Conservation (phyloP, 2,797 vertebrate genomes). For the Ctenopoma multispine region DNA sequence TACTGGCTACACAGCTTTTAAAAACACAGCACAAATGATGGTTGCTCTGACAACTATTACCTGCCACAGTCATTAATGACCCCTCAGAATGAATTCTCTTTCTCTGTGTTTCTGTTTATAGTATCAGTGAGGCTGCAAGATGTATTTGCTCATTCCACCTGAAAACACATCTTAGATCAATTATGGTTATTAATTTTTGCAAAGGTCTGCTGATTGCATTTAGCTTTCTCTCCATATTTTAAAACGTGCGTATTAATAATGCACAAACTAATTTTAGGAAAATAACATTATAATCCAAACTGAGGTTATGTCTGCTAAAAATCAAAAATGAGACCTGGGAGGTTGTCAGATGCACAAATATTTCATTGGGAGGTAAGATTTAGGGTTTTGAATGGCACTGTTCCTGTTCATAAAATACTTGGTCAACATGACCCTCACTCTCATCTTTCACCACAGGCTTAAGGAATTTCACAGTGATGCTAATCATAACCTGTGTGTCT, state of each 20-base stretch:
- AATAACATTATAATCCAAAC: constrained; percentile 41
- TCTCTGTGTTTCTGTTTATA: constrained; percentile 75
- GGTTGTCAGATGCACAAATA: constrained; percentile 49
- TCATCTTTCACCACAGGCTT: constrained; percentile 65
- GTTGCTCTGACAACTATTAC: constrained; percentile 47
- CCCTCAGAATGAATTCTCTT: constrained; percentile 51
- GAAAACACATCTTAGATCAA: constrained; percentile 63
- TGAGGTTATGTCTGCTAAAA: constrained; percentile 35
- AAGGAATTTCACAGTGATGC: constrained; percentile 48
- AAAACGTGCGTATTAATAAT: constrained; percentile 51
- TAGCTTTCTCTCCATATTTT: constrained; percentile 41
- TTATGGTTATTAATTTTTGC: constrained; percentile 61
- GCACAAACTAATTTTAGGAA: constrained; percentile 34
- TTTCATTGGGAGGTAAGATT: constrained; percentile 47
- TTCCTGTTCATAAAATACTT: constrained; percentile 60
- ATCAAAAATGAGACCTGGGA: constrained; percentile 52
- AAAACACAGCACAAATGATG: constrained; percentile 40
- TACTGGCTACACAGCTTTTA: constrained; percentile 32
- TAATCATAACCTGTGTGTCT: constrained; percentile 56
- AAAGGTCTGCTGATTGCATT: constrained; percentile 64
- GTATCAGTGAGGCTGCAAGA: constrained; percentile 61
- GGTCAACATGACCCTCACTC: constrained; percentile 46
- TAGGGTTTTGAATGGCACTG: constrained; percentile 38
- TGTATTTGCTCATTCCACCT: constrained; percentile 57
- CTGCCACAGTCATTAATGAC: constrained; percentile 58